Conservation (phyloP, 2,113 vertebrate genomes). For the Motacilla alba region DNA sequence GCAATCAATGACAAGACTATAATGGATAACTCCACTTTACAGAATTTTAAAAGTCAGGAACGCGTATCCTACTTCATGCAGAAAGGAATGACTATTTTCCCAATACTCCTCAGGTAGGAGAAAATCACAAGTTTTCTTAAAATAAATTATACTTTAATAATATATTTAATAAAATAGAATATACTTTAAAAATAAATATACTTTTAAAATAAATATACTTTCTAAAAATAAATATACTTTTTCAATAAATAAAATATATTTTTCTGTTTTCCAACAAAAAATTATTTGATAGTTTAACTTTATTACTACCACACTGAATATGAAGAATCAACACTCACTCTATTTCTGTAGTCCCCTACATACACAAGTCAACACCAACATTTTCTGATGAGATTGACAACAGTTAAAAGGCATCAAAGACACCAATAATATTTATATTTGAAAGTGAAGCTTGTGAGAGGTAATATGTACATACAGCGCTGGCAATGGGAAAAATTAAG, state of each 20-base stretch:
- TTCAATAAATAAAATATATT: neutral
- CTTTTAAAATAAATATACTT: neutral
- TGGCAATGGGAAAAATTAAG: neutral
- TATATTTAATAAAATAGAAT: neutral
- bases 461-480: neutral
- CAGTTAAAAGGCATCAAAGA: neutral
- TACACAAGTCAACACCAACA: neutral
- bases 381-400: neutral
- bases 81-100: neutral
- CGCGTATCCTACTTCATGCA: neutral
- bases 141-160: neutral
- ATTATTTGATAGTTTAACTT: neutral
- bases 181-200: neutral
- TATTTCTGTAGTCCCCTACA: neutral
- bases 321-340: neutral
- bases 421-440: neutral
- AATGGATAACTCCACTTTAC: neutral
- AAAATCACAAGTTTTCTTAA: neutral
- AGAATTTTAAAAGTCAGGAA: neutral
- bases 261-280: neutral
- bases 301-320: neutral
- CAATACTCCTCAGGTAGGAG: neutral
- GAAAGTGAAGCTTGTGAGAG: neutral
- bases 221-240: too few relatives aligned
- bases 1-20: neutral